Evolutionary conservation across 2,113 vertebrate species (phyloP).

Genomic region (Pycnonotus jocosus): DNA sequence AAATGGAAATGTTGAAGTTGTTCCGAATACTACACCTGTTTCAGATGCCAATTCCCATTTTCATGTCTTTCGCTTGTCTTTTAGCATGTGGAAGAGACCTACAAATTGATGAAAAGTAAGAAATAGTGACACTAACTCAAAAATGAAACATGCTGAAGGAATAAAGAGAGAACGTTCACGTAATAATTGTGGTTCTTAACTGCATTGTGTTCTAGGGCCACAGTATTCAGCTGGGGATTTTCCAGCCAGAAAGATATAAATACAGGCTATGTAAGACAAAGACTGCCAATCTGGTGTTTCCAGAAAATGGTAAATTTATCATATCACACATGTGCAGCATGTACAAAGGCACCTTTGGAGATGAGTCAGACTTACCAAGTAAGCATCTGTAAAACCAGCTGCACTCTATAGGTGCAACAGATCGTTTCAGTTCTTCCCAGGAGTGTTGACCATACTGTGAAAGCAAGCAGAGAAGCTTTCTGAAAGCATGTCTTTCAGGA

Average conservation of each 20-base stretch:
- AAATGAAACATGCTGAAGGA: background rate
- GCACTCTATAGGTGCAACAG: background rate
- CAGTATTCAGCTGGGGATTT: background rate
- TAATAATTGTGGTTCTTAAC: background rate
- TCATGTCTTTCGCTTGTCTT: background rate
- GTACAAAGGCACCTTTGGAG: background rate
- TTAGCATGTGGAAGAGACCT: background rate
- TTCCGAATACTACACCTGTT: background rate
- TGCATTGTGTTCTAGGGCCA: background rate
- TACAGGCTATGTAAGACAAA: background rate
- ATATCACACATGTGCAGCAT: background rate
- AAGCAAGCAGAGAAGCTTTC: background rate
- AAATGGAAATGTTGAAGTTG: background rate
- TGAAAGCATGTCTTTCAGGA: background rate
- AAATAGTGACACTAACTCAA: background rate
- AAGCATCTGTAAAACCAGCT: constrained; percentile 11
- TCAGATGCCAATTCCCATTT: background rate
- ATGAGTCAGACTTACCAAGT: background rate
- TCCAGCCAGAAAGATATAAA: background rate
- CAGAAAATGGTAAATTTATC: constrained; percentile 12
- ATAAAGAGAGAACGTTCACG: background rate
- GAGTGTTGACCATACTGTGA: background rate
- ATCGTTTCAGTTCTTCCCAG: background rate
- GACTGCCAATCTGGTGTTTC: background rate
- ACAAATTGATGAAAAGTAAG: background rate